Base-by-base conservation (phyloP, 2,888 invertebrate genomes). In the Fissipunctia ypsillon region DNA sequence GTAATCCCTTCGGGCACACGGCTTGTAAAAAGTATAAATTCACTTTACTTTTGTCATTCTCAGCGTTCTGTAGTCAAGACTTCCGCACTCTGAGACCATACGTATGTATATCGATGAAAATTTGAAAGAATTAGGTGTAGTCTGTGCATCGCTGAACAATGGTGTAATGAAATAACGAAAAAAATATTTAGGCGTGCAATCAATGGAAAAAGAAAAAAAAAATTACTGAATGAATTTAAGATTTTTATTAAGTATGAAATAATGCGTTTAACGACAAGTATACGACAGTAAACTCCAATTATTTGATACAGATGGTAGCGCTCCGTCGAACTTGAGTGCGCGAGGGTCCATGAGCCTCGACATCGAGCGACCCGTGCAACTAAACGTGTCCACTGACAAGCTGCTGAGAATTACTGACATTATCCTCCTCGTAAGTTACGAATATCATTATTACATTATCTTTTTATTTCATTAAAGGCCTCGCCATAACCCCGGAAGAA, bases 341-440 rank as follows among this genome's bases (percentile, higher is more conserved):
- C 89, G 89, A 16, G 94, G 93, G 19, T 70, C 84, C 0, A 68
- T 92, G 2, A 81, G 83, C 2, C 35, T 95, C 4, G 95, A 95
- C 73, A 67, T 95, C 16, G 95, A 95, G 69, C 87, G 95, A 2
- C 95, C 95, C 0, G 82, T 95, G 1, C 84, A 91, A n/a, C 3
- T 94, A 0, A 90, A 93, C 31, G 80, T 95, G 0, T 91, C 90
- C 68, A 80, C 85, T 0, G 93, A 94, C 31, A 88, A 89, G 12
- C 54, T 95, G n/a, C 78, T 54, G 2, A 88, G 93, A 9, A 67
- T 95, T 0, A 88, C 80, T 38, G 82, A 73, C 3, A 94, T 94
- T 56, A 38, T 43, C 2, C 25, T 5, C 16, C 57, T 88, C 69
- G 87, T 88, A 70, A 85, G 77, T 82, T 22, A 52, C 12, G 16